phyloP scores from a whole-genome alignment of 2,113 vertebrate species.

The Mungos mungo region DNA sequence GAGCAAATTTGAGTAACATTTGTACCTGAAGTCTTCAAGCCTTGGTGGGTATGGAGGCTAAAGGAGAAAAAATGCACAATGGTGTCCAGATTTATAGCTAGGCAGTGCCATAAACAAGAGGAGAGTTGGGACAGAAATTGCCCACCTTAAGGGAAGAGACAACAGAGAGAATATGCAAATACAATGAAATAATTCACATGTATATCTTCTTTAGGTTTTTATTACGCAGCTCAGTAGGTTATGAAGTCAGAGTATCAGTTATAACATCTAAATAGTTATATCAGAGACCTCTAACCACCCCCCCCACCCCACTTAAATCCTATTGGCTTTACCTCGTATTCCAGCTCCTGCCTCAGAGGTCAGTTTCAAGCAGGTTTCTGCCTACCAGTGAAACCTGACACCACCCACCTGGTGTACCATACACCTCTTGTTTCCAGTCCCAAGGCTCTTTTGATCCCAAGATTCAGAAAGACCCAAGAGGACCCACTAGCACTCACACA shows the following conservation, averaged over 20 bases:
- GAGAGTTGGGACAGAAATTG: neutral
- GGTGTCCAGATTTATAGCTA: neutral
- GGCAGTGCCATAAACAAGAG: neutral
- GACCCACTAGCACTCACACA: neutral
- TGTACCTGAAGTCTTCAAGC: neutral
- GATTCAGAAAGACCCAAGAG: neutral
- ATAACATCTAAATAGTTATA: neutral
- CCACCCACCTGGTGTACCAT: fast-evolving
- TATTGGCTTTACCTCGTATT: neutral
- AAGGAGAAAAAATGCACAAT: neutral
- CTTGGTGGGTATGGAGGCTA: neutral
- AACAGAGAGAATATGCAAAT: neutral
- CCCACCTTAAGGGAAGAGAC: neutral
- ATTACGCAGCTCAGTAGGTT: neutral
- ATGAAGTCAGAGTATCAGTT: neutral
- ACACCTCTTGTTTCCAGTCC: neutral
- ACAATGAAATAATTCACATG: neutral
- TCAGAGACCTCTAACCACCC: neutral
- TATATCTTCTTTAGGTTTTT: neutral
- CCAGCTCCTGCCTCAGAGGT: neutral
- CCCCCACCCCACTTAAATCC: neutral
- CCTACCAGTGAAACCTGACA: neutral
- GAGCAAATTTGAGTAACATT: neutral
- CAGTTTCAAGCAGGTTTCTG: neutral
- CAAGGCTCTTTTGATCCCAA: neutral